These are phyloP conservation scores for Drosophila phalerata DNA, from an alignment of 2,888 invertebrate species.

Conservation along the genomic window DNA sequence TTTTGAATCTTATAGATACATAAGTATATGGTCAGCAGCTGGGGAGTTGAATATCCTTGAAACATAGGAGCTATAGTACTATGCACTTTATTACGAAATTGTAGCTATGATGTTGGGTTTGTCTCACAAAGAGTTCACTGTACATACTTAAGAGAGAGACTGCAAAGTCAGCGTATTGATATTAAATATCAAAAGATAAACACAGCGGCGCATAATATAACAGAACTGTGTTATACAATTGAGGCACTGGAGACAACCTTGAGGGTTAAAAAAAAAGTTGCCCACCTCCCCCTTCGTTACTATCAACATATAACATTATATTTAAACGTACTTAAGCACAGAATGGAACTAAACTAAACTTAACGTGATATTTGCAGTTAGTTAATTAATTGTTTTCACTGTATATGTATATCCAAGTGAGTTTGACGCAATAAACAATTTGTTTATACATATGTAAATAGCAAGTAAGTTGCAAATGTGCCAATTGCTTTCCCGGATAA, in stretches of 20 bases:
- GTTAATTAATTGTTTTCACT: not conserved
- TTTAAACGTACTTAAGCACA: conserved; percentile 26
- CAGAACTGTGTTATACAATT: conserved; percentile 67
- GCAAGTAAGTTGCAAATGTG: conserved; percentile 38
- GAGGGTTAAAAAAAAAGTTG: conserved; percentile 27
- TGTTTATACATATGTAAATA: conserved; percentile 21
- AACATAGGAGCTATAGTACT: conserved; percentile 1
- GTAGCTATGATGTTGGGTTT: not conserved
- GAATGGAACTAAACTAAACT: conserved; percentile 2
- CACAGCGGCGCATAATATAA: conserved; percentile 32
- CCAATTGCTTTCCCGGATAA: conserved; percentile 35
- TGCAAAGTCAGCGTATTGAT: conserved; percentile 42
- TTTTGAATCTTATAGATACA: not conserved
- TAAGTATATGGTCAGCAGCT: not conserved
- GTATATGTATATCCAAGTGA: conserved; percentile 2
- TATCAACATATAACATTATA: not conserved
- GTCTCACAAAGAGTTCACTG: conserved; percentile 26
- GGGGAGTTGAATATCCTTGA: not conserved
- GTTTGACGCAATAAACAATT: conserved; percentile 19
- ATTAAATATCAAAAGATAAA: conserved; percentile 62
- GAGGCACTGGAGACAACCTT: conserved; percentile 61
- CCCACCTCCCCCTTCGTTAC: not conserved
- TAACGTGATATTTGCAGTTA: not conserved
- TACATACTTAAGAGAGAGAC: conserved; percentile 25
- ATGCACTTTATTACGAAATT: not conserved